These are phyloP conservation scores for Scaptomyza reducta DNA, from an alignment of 2,888 invertebrate genomes.

Conservation along the genomic window DNA sequence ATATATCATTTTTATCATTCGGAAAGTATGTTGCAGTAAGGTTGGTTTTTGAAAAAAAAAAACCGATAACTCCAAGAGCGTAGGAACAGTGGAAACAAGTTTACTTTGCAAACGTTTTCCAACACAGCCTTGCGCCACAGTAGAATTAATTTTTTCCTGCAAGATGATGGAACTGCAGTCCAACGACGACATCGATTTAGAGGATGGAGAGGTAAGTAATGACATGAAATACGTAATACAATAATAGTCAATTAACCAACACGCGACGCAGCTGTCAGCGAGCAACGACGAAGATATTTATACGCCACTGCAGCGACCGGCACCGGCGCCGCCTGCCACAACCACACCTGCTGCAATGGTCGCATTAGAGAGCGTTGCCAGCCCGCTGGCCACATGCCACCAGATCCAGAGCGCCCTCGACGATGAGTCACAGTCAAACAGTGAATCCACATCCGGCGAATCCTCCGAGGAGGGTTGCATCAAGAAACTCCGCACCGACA, in stretches of 20 bases:
- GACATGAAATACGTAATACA: neutral
- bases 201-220: slow-evolving; percentile 88
- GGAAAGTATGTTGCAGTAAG: neutral
- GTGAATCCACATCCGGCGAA: slow-evolving; percentile 77
- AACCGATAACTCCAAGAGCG: neutral
- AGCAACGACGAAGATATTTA: slow-evolving; percentile 82
- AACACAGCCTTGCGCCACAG: slow-evolving; percentile 38
- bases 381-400: slow-evolving; percentile 66
- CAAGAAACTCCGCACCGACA: slow-evolving; percentile 67
- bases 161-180: slow-evolving; percentile 69
- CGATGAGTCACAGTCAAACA: slow-evolving; percentile 74
- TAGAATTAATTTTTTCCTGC: slow-evolving; percentile 61
- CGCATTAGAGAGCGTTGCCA: slow-evolving; percentile 39
- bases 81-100: slow-evolving; percentile 19
- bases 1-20: neutral
- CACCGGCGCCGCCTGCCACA: slow-evolving; percentile 29
- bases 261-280: slow-evolving; percentile 73
- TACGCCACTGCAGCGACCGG: slow-evolving; percentile 82
- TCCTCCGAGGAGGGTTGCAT: slow-evolving; percentile 82
- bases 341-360: slow-evolving; percentile 38
- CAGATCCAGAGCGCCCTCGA: slow-evolving; percentile 68
- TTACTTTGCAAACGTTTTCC: slow-evolving; percentile 25
- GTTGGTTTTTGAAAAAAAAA: neutral
- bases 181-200: slow-evolving; percentile 86
- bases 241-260: neutral